These are phyloP conservation scores for Vicugna pacos DNA, from an alignment of 2,113 vertebrate species.

Conservation along the genomic window DNA sequence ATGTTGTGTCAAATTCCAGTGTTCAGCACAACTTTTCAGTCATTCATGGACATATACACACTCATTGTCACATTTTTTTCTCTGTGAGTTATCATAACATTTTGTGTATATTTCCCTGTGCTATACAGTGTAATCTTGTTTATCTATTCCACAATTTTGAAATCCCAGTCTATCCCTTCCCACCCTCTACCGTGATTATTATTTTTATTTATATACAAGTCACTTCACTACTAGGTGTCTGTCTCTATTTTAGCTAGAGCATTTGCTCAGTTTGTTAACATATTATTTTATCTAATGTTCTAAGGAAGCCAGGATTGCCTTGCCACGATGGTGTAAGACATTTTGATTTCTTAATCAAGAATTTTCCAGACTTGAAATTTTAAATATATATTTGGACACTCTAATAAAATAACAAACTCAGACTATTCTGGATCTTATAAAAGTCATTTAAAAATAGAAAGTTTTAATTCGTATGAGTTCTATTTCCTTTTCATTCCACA, in stretches of 20 bases:
- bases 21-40: no score
- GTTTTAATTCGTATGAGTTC: background rate
- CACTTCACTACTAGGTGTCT: background rate
- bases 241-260: background rate
- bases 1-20: no score
- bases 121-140: no score
- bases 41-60: no score
- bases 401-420: background rate
- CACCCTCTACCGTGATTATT: no score
- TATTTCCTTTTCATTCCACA: conserved; percentile 3
- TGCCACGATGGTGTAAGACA: background rate
- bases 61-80: no score
- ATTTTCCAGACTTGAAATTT: background rate
- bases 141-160: no score
- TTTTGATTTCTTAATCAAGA: background rate
- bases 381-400: background rate
- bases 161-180: no score
- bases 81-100: no score
- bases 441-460: background rate
- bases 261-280: background rate
- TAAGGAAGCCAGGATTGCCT: background rate
- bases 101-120: no score
- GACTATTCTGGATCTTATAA: conserved; percentile 23
- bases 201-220: background rate
- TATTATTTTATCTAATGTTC: background rate